Conservation (phyloP, 2,797 vertebrate species). For the Notolabrus celidotus region DNA sequence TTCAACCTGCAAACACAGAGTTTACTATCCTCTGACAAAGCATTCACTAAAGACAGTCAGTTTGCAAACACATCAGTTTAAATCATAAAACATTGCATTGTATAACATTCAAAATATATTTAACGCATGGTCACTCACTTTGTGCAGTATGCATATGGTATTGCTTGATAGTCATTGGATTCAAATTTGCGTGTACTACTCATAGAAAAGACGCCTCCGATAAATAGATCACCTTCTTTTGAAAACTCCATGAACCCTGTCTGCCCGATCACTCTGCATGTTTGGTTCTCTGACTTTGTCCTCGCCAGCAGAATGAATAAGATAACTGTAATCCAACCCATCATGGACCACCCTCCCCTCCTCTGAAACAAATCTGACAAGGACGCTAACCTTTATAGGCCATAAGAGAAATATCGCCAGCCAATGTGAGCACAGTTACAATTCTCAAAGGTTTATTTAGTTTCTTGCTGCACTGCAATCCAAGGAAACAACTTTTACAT, state of each 20-base stretch:
- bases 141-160: constrained; percentile 59
- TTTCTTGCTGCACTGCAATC: constrained; percentile 5
- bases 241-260: constrained; percentile 71
- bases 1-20: constrained; percentile 62
- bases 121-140: constrained; percentile 50
- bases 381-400: constrained; percentile 38
- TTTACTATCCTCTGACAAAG: not conserved
- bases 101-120: not conserved
- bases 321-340: constrained; percentile 63
- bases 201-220: constrained; percentile 78
- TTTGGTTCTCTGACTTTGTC: constrained; percentile 62
- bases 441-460: constrained; percentile 39
- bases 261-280: constrained; percentile 68
- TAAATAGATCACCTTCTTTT: constrained; percentile 74
- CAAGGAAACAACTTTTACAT: constrained; percentile 3
- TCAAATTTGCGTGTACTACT: constrained; percentile 34
- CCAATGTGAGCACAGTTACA: constrained; percentile 27
- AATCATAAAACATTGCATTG: not conserved
- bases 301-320: constrained; percentile 59
- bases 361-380: constrained; percentile 16
- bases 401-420: constrained; percentile 10
- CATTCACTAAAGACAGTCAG: not conserved
- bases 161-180: constrained; percentile 48
- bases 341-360: constrained; percentile 42
- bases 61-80: not conserved